Evolutionary conservation across 2,113 vertebrate genomes (phyloP), one percentile per base, ranked within the genome.

Genomic region (Ceyx melanurus): DNA sequence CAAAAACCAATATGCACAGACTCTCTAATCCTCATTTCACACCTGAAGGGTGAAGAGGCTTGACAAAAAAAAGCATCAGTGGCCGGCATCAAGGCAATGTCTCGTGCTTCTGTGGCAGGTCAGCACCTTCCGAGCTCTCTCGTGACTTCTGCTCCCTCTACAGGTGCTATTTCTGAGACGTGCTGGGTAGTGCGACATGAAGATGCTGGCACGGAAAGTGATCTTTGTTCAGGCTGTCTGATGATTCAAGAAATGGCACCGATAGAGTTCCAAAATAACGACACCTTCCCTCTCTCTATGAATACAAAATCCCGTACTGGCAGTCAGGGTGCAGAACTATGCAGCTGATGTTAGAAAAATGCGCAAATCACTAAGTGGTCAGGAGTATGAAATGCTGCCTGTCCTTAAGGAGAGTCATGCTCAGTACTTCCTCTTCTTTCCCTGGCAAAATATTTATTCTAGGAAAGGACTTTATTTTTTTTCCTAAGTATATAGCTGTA

Each of bases 1-100:
- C 57, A 37, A 97, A 98, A 96, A 95, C 82, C 78, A 98, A 94
- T 97, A 97, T 86, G 93, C 86, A 50, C 89, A 93, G 84, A 97
- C 96, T 97, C 90, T 92, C 95, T 98, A 97, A 98, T 98, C 97
- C 97, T 97, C 94, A 97, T 97, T 96, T 97, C 62, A 82, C 94
- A 97, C 96, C 96, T 97, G 97, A 97, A 96, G 87, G 95, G 89
- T 96, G 90, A 97, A 96, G 94, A 94, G 35, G 43, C 85, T 96
- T 89, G 77, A 96, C 96, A 97, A 94, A 95, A 94, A 92, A 78
- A 86, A 85, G 75, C 92, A 88, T 74, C 86, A 46, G 86, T 35
- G 66, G 66, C 81, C 96, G 96, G 93, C 86, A 80, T 15, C 13
- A 85, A 15, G 74, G 56, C 93, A 82, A 84, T 72, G 15, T 53